Evolutionary conservation across 2,888 invertebrate species (phyloP), one percentile per base, ranked within the genome.

Genomic region (Ellobium chinense): DNA sequence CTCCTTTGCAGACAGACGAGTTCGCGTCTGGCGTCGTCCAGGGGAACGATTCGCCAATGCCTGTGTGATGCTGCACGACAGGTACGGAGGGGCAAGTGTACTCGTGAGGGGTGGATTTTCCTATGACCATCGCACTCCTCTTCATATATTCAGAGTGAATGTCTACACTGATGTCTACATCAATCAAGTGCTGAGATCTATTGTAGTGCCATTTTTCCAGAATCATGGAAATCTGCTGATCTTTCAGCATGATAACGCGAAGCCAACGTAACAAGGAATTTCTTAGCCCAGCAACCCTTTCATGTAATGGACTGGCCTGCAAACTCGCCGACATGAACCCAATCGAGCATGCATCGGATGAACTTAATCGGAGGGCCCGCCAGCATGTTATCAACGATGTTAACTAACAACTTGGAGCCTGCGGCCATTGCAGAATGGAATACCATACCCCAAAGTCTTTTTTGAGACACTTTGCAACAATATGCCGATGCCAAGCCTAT

Each of bases 291-390:
- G 54, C 37, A 75, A n/a, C 63, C 29, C 5, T 65, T 75, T 75
- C 37, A 12, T 31, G 46, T 75, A n/a, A 21, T 65, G 63, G 46
- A 65, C 36, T 75, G 63, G 37, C 75, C 75, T 46, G 62, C 75
- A 36, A 27, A 31, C 60, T 63, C 21, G 37, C 54, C 69, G 70
- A 70, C 31, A 70, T 70, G 70, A 56, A 46, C n/a, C 70, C 31
- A 39, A 62, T 46, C 29, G n/a, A 63, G 31, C 65, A 63, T 14
- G 29, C 27, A 12, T 75, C 63, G 75, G 31, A 75, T 63, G 65
- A 75, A 24, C 75, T 63, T 27, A 36, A 60, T n/a, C 62, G 39
- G 31, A 62, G 54, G 31, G 39, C 29, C 24, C 63, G 27, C 24
- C 46, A 31, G 56, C 31, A 31, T 54, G 56, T n/a, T 31, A 70